Base-by-base conservation (phyloP, 2,888 invertebrate species). In the Drosophila borborema region DNA sequence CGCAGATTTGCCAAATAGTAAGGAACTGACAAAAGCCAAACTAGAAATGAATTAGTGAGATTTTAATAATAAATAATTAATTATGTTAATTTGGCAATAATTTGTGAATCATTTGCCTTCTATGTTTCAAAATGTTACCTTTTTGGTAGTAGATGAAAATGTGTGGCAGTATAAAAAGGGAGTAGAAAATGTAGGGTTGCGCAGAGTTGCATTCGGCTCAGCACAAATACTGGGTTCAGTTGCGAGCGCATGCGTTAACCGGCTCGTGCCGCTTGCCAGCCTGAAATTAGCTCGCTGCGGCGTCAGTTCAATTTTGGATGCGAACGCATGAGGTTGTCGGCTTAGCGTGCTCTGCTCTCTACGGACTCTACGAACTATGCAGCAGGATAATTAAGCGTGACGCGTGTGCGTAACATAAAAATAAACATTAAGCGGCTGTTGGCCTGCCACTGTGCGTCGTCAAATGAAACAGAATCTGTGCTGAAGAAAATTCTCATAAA, bases 371-470 rank as follows among this genome's bases (percentile, higher is more conserved):
- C 56, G 53, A 43, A 34, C 70, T 68, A 18, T 76, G 76, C 85
- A 72, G 74, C 76, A 85, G 89, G 89, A 86, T 74, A 89, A 89
- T 85, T 89, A 89, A 89, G 85, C 89, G 85, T 89, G 87, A 89
- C 89, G 85, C 85, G 89, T 89, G 85, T 86, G 85, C 85, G 85
- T 89, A 86, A 82, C 88, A 89, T 89, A 77, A 85, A 84, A 89
- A 89, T 86, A 77, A 81, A 72, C 81, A 81, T 80, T 79, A 89
- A 79, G 68, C 65, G 64, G 69, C 78, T 67, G 66, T 73, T 59
- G 76, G 80, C 65, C 68, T 41, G 56, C 53, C 60, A 40, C 49
- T 60, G 70, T 62, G 67, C 38, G 16, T 38, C 38, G 38, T 38
- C 38, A 38, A 85, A 71, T 81, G 72, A 77, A 80, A 69, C 62